Conservation (phyloP, 2,797 vertebrate genomes). For the Antrozous pallidus region DNA sequence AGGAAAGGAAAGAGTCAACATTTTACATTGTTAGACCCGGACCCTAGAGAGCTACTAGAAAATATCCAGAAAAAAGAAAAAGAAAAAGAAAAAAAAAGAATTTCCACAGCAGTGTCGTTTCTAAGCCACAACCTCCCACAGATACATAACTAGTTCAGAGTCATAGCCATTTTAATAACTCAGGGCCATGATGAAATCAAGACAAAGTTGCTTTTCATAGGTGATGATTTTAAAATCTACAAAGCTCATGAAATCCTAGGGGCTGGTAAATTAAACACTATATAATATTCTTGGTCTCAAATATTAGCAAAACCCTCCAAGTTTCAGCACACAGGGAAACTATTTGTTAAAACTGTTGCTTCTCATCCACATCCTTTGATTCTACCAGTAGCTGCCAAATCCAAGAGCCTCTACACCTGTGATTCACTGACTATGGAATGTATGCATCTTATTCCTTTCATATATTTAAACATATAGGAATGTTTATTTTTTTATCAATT, state of each 20-base stretch:
- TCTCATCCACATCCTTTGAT: constrained; percentile 67
- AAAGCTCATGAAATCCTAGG: background rate
- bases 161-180: background rate
- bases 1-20: background rate
- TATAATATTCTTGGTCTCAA: background rate
- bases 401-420: constrained; percentile 72
- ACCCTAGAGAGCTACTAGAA: background rate
- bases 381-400: constrained; percentile 78
- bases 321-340: background rate
- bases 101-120: background rate
- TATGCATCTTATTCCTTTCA: constrained; percentile 76
- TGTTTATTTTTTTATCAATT: too few species aligned
- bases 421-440: constrained; percentile 77
- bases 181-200: background rate
- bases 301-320: background rate
- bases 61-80: background rate
- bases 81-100: background rate
- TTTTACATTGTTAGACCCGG: background rate
- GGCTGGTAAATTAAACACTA: background rate
- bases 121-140: background rate
- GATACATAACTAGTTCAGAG: background rate
- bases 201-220: background rate
- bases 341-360: constrained; percentile 70
- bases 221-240: background rate
- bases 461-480: constrained; percentile 63